A percentile compares a stretch with the other conserved stretches of the same genome.
Evolutionary conservation across 2,797 vertebrate species (phyloP).

Genomic region (Alcedo atthis): DNA sequence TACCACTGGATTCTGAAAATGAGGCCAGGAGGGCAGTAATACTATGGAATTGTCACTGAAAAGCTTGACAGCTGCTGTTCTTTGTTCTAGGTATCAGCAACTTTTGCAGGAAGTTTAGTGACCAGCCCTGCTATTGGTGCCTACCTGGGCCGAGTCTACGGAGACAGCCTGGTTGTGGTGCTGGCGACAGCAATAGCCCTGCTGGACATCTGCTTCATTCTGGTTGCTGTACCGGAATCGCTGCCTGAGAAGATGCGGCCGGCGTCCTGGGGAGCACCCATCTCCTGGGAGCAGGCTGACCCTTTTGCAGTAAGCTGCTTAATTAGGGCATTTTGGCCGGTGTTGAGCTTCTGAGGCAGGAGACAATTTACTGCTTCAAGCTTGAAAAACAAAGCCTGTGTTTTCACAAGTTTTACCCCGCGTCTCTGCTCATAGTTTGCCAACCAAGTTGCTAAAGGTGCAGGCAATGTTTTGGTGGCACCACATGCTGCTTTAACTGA

Average conservation of each 20-base stretch:
- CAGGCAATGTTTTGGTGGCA: background rate
- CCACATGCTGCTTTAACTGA: fast-evolving
- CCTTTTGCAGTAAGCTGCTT: conserved; percentile 85
- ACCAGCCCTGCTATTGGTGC: conserved; percentile 89
- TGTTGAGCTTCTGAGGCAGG: background rate
- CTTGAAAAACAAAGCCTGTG: background rate
- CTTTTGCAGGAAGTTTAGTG: conserved; percentile 88
- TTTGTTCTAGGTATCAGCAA: conserved; percentile 84
- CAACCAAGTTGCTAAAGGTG: fast-evolving
- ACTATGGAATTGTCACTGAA: background rate
- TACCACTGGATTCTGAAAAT: background rate
- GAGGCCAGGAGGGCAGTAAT: too few species aligned
- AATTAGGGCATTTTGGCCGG: background rate
- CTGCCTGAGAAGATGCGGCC: conserved; percentile 90
- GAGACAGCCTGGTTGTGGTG: conserved; percentile 88
- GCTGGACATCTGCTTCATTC: conserved; percentile 88
- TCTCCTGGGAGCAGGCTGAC: conserved; percentile 90
- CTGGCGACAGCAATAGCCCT: conserved; percentile 87
- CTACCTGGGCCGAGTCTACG: conserved; percentile 85
- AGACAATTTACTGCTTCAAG: background rate
- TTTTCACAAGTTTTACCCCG: background rate
- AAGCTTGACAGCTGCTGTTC: background rate
- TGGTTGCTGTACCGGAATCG: conserved; percentile 87
- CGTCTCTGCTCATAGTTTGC: background rate
- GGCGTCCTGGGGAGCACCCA: conserved; percentile 88